Conservation (phyloP, 2,113 vertebrate genomes). For the Clarias macrocephalus region DNA sequence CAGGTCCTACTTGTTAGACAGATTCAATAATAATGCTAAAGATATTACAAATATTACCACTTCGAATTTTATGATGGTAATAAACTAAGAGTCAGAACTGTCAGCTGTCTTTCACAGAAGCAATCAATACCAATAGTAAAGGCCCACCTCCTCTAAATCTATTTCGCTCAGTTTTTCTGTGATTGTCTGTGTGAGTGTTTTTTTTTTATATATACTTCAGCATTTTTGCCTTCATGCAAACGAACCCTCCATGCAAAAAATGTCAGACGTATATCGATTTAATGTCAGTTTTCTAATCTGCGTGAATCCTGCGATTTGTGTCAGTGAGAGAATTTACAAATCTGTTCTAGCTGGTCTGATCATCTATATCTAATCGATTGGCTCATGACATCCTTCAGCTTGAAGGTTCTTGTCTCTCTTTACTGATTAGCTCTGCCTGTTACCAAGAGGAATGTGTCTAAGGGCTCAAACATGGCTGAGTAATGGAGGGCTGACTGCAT, state of each 20-base stretch:
- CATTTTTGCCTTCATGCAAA: slow-evolving; percentile 3
- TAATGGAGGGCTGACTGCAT: slow-evolving; percentile 35
- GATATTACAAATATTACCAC: neutral
- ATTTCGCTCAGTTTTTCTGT: neutral
- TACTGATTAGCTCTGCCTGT: slow-evolving; percentile 36
- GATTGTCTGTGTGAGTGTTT: neutral
- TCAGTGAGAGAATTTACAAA: slow-evolving; percentile 37
- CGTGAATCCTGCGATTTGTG: slow-evolving; percentile 6
- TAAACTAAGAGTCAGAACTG: neutral
- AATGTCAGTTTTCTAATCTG: slow-evolving; percentile 22
- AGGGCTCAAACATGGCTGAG: slow-evolving; percentile 31
- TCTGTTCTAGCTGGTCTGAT: slow-evolving; percentile 21
- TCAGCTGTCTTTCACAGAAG: slow-evolving; percentile 20
- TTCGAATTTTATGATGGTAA: neutral
- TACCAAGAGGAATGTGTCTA: slow-evolving; percentile 32
- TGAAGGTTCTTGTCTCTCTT: slow-evolving; percentile 37
- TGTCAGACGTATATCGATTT: slow-evolving; percentile 32
- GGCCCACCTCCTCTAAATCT: neutral
- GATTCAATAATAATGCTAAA: neutral
- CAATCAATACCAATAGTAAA: neutral
- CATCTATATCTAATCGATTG: slow-evolving; percentile 43
- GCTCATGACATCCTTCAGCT: slow-evolving; percentile 28
- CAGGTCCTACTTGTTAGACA: neutral
- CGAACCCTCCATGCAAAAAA: slow-evolving; percentile 33
- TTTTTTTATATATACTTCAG: neutral